Evolutionary conservation across 2,888 invertebrate genomes (phyloP).

Genomic region (Nomada hirtipes): DNA sequence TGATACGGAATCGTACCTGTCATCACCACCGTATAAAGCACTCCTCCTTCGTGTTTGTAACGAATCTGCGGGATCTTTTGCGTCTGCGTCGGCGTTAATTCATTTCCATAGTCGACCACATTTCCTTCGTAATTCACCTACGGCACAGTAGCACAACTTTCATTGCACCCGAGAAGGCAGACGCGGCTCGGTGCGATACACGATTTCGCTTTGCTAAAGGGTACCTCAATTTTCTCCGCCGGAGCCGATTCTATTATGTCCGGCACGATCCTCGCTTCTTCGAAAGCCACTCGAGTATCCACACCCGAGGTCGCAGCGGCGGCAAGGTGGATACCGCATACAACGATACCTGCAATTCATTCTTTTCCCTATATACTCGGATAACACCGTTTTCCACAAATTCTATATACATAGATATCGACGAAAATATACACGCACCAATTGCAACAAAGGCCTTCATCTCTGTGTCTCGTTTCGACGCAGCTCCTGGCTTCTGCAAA

Average conservation of each 20-base stretch:
- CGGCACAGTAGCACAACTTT: background rate
- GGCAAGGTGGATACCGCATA: conserved; percentile 63
- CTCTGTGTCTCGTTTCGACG: background rate
- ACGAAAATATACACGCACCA: conserved; percentile 20
- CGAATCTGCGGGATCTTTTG: conserved; percentile 80
- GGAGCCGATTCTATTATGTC: conserved; percentile 80
- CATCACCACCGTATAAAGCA: conserved; percentile 81
- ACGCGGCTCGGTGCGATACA: background rate
- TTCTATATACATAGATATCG: background rate
- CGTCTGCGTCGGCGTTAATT: conserved; percentile 79
- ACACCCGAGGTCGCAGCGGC: conserved; percentile 54
- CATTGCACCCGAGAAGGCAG: background rate
- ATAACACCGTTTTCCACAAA: background rate
- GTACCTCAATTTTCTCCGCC: conserved; percentile 79
- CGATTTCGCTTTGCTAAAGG: background rate
- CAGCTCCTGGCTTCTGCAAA: background rate
- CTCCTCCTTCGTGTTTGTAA: conserved; percentile 82
- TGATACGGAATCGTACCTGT: conserved; percentile 72
- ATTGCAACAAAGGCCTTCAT: conserved; percentile 31
- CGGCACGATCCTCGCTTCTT: conserved; percentile 78
- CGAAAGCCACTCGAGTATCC: conserved; percentile 79
- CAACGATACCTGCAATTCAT: conserved; percentile 69
- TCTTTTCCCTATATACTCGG: background rate
- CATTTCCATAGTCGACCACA: conserved; percentile 78
- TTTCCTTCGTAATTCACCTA: conserved; percentile 81